phyloP scores from a whole-genome alignment of 2,113 vertebrate species.

The Oncorhynchus masou region DNA sequence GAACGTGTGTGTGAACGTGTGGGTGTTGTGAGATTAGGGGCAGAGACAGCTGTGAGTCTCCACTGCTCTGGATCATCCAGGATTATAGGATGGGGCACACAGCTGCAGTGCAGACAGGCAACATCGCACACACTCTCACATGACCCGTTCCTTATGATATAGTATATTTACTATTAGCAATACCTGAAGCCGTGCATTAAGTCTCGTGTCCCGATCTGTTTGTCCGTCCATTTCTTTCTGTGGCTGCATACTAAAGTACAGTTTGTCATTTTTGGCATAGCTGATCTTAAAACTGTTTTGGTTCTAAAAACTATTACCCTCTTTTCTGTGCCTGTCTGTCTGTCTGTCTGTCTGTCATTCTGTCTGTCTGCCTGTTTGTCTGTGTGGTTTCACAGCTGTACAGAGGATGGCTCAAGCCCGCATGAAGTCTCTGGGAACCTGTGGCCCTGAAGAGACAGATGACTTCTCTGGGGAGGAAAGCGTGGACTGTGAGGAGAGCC shows the following conservation, averaged over 20 bases:
- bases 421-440: slow-evolving; percentile 76
- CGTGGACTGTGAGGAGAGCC: slow-evolving; percentile 58
- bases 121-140: slow-evolving; percentile 17
- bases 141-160: neutral
- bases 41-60: slow-evolving; percentile 66
- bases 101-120: slow-evolving; percentile 49
- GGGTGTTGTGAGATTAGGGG: slow-evolving; percentile 57
- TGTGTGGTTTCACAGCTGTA: slow-evolving; percentile 71
- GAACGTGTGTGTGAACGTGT: slow-evolving; percentile 1
- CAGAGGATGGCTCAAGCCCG: slow-evolving; percentile 89
- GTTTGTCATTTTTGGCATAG: neutral
- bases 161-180: neutral
- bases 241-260: neutral
- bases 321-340: neutral
- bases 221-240: neutral
- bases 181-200: neutral
- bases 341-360: no score
- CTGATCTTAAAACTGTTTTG: neutral
- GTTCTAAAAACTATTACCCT: neutral
- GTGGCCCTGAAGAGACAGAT: slow-evolving; percentile 60
- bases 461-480: slow-evolving; percentile 61
- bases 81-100: slow-evolving; percentile 61
- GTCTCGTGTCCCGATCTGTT: neutral
- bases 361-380: neutral
- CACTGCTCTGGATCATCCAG: slow-evolving; percentile 67